Base-by-base conservation (phyloP, 2,113 vertebrate species). In the Lampris incognitus region DNA sequence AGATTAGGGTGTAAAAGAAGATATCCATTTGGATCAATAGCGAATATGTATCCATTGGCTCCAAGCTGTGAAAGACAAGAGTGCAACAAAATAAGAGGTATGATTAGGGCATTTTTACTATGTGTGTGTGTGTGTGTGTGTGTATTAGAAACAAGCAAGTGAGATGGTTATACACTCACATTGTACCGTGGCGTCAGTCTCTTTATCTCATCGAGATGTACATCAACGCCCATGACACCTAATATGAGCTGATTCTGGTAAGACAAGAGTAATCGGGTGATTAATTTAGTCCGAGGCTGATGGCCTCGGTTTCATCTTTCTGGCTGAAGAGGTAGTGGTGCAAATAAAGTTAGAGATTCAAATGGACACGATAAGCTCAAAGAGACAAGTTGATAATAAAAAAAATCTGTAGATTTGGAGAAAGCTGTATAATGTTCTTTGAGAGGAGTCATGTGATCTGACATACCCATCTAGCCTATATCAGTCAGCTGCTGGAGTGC, bases 1-100 rank as follows among this genome's bases (percentile, higher is more conserved):
- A 99, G 96, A 93, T 99, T 99, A 75, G 98, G 98, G 85, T 99
- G 98, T 75, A 99, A 94, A 13, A 99, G 94, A 75, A 99, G 96
- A 89, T 99, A 99, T 76, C 98, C 98, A 78, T 99, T 99, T 85
- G 97, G 97, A 90, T 99, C 98, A 11, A 99, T 97, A 61, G 98
- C 97, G 93, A 98, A 99, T 86, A 98, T 98, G 86, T 99, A 99
- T 69, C 98, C 98, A 36, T 99, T 99, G 60, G 97, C 97, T 51
- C 98, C 98, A 0, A 94, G 92, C 94, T 94, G 85, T 60, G 70
- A 0, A 78, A 36, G 46, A 72, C 40, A 63, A 38, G 24, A 70
- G 36, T 40, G 4, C 54, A 46, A 52, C 4, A 64, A 59, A 24
- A 65, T 46, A 42, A 66, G 3, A n/a, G n/a, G 51, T 46, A 10